phyloP scores from a whole-genome alignment of 2,888 invertebrate genomes.

The Trisateles emortualis region DNA sequence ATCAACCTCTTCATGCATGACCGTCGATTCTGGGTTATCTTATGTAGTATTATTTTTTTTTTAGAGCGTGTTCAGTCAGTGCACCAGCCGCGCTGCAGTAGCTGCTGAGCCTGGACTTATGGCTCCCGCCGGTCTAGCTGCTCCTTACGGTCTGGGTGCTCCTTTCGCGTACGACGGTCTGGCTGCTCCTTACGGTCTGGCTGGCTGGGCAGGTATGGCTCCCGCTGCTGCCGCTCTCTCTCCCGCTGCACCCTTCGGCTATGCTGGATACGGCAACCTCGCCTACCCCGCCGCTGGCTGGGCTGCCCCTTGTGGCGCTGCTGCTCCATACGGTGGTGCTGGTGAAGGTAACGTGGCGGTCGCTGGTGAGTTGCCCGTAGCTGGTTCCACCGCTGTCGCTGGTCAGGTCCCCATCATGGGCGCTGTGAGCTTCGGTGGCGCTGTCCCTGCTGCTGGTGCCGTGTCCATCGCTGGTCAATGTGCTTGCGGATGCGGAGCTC shows the following conservation, averaged over 20 bases:
- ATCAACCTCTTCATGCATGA: too few relatives aligned
- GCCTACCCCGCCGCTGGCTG: neutral
- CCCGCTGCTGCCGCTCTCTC: neutral
- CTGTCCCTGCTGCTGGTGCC: conserved; percentile 53
- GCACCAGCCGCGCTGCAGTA: conserved; percentile 25
- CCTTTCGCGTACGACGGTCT: neutral
- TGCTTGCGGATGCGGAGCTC: conserved; percentile 19
- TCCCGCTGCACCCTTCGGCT: neutral
- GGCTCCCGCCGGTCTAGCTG: conserved; percentile 1
- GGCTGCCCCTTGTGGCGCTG: neutral
- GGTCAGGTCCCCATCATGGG: conserved; percentile 54
- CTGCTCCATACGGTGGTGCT: conserved; percentile 35
- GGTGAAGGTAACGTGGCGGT: conserved; percentile 45
- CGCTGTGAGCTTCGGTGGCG: conserved; percentile 49
- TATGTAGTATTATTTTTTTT: neutral
- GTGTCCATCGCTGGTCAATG: conserved; percentile 51
- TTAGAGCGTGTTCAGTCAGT: neutral
- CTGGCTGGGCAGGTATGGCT: neutral
- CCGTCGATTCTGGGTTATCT: too few relatives aligned
- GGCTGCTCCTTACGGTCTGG: neutral
- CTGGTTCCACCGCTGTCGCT: conserved; percentile 51
- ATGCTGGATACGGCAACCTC: neutral
- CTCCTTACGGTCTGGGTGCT: conserved; percentile 6
- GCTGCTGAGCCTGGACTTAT: conserved; percentile 24
- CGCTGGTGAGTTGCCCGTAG: conserved; percentile 14